A percentile compares a stretch with the other conserved stretches of the same genome.
Conservation (phyloP, 1,140 invertebrate genomes). For the Himalopsyche phryganea region DNA sequence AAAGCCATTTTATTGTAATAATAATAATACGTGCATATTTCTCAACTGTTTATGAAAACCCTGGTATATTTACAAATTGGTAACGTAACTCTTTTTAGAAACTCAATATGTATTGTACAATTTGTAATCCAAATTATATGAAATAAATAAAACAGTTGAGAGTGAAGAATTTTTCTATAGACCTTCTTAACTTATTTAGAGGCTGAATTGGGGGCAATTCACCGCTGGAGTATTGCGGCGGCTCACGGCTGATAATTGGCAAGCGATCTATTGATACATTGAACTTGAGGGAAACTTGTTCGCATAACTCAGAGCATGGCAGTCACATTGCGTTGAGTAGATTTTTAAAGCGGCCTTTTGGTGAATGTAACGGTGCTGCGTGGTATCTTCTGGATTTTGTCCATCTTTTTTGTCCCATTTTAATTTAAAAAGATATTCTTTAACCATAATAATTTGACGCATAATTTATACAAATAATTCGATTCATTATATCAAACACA, state of each 20-base stretch:
- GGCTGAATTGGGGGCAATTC: too few relatives aligned
- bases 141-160: neutral
- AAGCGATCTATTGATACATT: neutral
- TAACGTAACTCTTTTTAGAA: neutral
- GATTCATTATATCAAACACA: neutral
- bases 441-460: neutral
- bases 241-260: too few relatives aligned
- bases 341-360: constrained; percentile 29
- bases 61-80: constrained; percentile 15
- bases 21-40: constrained; percentile 2
- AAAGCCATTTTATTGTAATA: constrained; percentile 17
- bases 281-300: neutral
- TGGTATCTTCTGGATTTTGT: constrained; percentile 6
- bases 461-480: too few relatives aligned
- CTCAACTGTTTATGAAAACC: neutral
- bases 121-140: constrained; percentile 7
- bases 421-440: neutral
- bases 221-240: too few relatives aligned
- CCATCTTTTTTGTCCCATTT: neutral
- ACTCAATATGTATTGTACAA: constrained; percentile 16
- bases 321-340: constrained; percentile 28
- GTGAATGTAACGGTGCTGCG: constrained; percentile 28
- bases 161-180: too few relatives aligned
- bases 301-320: constrained; percentile 5
- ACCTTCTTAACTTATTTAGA: too few relatives aligned